Evolutionary conservation across 2,113 vertebrate species (phyloP).

Genomic region (Cervus canadensis): DNA sequence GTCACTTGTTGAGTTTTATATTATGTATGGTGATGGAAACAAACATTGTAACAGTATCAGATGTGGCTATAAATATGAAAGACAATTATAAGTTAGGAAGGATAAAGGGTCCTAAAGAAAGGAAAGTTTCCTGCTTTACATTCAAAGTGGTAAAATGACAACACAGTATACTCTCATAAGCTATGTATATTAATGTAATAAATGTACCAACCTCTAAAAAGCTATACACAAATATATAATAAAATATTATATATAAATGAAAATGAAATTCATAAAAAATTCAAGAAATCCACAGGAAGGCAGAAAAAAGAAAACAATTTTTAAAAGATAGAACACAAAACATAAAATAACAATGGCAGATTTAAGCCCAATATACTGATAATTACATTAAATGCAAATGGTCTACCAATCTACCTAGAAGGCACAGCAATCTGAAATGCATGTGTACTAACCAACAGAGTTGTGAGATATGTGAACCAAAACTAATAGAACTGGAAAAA

Average conservation of each 20-base stretch:
- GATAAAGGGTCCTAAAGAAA: neutral
- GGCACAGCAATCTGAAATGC: neutral
- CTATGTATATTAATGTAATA: neutral
- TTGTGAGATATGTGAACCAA: neutral
- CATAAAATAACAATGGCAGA: neutral
- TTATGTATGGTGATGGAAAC: neutral
- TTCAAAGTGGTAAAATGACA: neutral
- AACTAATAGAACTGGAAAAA: neutral
- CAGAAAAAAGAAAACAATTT: neutral
- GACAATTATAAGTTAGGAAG: neutral
- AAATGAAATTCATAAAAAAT: neutral
- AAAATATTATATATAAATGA: neutral
- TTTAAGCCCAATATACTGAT: neutral
- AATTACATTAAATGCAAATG: neutral
- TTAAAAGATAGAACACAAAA: neutral
- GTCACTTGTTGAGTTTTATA: neutral
- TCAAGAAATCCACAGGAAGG: neutral
- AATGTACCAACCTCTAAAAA: neutral
- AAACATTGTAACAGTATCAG: neutral
- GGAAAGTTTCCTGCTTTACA: neutral
- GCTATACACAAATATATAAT: neutral
- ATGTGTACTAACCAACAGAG: neutral
- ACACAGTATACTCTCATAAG: neutral
- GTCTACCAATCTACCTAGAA: neutral
- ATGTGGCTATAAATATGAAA: neutral